phyloP scores from a whole-genome alignment of 2,797 vertebrate genomes.

The Anabacerthia variegaticeps region DNA sequence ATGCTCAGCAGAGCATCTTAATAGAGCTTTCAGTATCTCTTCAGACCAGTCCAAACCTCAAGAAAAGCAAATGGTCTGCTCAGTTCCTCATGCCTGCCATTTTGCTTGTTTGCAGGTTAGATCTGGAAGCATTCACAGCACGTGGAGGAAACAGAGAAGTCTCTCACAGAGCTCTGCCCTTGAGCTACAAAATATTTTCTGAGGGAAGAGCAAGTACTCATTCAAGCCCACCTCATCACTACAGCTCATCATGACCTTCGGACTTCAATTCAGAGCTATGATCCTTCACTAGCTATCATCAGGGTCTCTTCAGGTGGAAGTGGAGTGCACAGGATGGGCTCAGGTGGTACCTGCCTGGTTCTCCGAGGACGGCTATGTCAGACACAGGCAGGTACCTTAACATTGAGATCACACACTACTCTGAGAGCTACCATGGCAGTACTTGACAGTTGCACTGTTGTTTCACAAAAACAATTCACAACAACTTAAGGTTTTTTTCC shows the following conservation, averaged over 20 bases:
- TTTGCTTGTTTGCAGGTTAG: neutral
- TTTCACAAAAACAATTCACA: neutral
- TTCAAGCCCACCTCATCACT: neutral
- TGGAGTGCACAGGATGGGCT: neutral
- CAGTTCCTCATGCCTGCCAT: neutral
- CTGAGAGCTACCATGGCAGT: neutral
- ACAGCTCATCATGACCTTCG: fast-evolving
- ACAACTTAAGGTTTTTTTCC: neutral
- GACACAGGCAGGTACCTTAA: neutral
- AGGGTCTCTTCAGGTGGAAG: neutral
- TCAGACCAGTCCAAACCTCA: neutral
- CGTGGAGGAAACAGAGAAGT: neutral
- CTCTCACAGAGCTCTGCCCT: neutral
- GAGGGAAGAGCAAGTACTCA: neutral
- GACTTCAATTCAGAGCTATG: neutral
- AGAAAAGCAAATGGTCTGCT: neutral
- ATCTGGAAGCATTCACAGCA: neutral
- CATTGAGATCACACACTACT: fast-evolving
- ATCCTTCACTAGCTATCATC: neutral
- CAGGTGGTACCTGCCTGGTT: neutral
- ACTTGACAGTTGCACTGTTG: neutral
- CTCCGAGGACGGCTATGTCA: neutral
- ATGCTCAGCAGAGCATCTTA: neutral
- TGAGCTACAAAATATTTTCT: conserved; percentile 4
- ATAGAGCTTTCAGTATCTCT: neutral